These are phyloP conservation scores for Deladenus siricidicola DNA, from an alignment of 2,888 invertebrate genomes.

Conservation along the genomic window DNA sequence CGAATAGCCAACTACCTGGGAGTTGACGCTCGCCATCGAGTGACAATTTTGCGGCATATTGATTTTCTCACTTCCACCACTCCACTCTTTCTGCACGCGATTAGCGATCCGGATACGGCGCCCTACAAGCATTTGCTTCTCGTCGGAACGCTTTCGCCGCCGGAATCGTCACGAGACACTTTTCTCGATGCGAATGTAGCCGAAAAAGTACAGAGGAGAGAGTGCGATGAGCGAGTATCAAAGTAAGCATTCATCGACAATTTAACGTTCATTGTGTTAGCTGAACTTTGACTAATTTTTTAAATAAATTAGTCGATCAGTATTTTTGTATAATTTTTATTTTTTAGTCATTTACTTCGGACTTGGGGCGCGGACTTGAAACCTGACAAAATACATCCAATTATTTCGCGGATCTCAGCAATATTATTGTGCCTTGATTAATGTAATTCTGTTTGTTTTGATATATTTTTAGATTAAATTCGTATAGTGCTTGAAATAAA, in stretches of 20 bases:
- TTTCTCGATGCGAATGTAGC: background rate
- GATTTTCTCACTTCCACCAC: slow-evolving; percentile 16
- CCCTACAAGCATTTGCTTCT: slow-evolving; percentile 14
- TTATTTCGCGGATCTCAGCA: slow-evolving; percentile 6
- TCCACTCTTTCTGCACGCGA: slow-evolving; percentile 24
- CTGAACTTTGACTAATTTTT: background rate
- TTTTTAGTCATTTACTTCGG: slow-evolving; percentile 2
- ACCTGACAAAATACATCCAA: slow-evolving; percentile 8
- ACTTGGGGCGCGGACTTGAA: background rate
- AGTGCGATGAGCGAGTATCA: slow-evolving; percentile 2
- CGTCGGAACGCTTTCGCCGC: background rate
- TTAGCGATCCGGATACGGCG: slow-evolving; percentile 24
- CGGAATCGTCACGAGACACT: background rate
- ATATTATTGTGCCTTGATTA: slow-evolving; percentile 3
- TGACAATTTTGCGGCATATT: slow-evolving; percentile 12
- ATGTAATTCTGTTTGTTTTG: background rate
- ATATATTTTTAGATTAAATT: background rate
- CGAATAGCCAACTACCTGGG: background rate
- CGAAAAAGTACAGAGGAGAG: background rate
- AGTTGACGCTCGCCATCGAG: background rate
- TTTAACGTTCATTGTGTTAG: background rate
- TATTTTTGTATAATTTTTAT: background rate
- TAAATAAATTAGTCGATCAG: background rate
- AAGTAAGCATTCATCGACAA: background rate
- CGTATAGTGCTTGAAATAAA: background rate